Percentiles rank a stretch among this genome's conserved stretches.
Evolutionary conservation across 2,113 vertebrate genomes (phyloP).

Genomic region (Hydrolagus affinis): DNA sequence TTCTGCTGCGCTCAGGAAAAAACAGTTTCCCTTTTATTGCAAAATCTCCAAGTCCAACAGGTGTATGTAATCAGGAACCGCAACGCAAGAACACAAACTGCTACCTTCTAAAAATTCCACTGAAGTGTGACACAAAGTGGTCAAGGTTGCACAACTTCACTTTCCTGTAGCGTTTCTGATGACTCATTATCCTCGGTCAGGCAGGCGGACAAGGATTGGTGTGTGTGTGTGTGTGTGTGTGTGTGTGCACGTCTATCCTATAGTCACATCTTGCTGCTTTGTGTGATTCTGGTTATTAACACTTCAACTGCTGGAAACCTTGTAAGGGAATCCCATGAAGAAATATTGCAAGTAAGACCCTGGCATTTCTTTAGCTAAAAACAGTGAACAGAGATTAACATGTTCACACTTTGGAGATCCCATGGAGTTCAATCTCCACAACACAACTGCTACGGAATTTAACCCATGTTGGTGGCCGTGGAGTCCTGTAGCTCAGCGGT

Average conservation of each 20-base stretch:
- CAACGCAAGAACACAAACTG: constrained; percentile 66
- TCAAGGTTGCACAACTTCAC: constrained; percentile 73
- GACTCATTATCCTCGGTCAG: constrained; percentile 67
- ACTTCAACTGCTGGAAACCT: background rate
- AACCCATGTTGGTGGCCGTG: too few relatives aligned
- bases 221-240: constrained; percentile 30
- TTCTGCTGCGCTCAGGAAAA: constrained; percentile 62
- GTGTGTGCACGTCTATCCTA: background rate
- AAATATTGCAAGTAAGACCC: too few relatives aligned
- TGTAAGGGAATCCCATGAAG: too few relatives aligned
- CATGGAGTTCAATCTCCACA: too few relatives aligned
- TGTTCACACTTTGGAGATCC: too few relatives aligned
- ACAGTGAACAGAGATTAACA: background rate
- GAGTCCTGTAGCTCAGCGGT: too few relatives aligned
- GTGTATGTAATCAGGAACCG: constrained; percentile 74
- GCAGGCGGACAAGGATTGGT: constrained; percentile 57
- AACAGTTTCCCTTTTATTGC: constrained; percentile 70
- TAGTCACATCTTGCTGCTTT: background rate
- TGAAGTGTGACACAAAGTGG: constrained; percentile 58
- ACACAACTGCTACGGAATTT: too few relatives aligned
- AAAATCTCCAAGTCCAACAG: constrained; percentile 69
- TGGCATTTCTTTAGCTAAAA: too few relatives aligned
- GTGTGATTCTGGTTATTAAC: constrained; percentile 3
- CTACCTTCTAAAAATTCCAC: constrained; percentile 72
- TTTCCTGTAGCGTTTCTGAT: constrained; percentile 68